A percentile compares a stretch with the other conserved stretches of the same genome.
phyloP scores from a whole-genome alignment of 2,888 invertebrate species.

The Caenorhabditis angaria region DNA sequence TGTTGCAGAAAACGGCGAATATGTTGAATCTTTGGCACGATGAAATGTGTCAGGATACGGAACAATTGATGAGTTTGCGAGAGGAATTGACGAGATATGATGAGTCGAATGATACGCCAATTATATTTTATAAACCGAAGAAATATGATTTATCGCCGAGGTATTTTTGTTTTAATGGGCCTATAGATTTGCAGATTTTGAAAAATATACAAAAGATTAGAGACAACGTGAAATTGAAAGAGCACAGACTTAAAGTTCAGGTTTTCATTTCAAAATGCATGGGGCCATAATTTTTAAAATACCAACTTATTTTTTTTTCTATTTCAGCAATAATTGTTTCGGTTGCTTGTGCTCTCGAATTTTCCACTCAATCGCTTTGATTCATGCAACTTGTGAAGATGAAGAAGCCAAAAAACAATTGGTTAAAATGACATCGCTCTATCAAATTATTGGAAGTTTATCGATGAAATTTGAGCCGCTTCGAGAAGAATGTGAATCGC shows the following conservation, averaged over 20 bases:
- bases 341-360: conserved; percentile 84
- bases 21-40: conserved; percentile 55
- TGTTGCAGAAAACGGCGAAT: background rate
- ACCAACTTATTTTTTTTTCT: background rate
- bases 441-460: conserved; percentile 10
- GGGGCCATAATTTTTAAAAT: background rate
- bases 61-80: conserved; percentile 44
- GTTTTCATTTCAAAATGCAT: too few species aligned
- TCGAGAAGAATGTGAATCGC: conserved; percentile 36
- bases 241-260: too few species aligned
- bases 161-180: background rate
- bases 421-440: background rate
- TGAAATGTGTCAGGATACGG: conserved; percentile 42
- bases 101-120: conserved; percentile 18
- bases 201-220: too few species aligned
- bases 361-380: conserved; percentile 89
- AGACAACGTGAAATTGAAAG: too few species aligned
- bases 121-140: conserved; percentile 21
- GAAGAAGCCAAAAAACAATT: conserved; percentile 12
- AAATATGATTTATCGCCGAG: conserved; percentile 8
- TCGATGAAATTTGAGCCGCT: conserved; percentile 29
- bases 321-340: conserved; percentile 73
- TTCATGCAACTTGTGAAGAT: conserved; percentile 76
- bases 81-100: conserved; percentile 51
- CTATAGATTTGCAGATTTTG: too few species aligned